Evolutionary conservation across 2,888 invertebrate species (phyloP), one percentile per base, ranked within the genome.

Genomic region (Cryptocheilus praepositus): DNA sequence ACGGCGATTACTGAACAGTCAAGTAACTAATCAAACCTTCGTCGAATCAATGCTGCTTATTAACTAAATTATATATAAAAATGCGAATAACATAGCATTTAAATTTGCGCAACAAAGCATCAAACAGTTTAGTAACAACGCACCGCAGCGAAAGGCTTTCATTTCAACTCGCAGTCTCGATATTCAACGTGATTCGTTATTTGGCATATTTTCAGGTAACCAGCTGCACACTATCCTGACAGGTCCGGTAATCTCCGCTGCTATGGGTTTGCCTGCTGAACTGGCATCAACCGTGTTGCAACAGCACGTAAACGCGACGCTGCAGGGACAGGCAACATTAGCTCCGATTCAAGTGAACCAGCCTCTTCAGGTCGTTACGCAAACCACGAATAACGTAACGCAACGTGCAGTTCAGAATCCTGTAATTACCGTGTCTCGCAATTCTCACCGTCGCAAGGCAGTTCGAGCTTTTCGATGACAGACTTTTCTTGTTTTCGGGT

Each of bases 241-340:
- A 46, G 95, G 96, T 46, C 95, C 96, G 60, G 93, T 97, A 59
- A 96, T 97, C 74, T 94, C 96, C 80, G 96, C 97, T 5, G 96
- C 97, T 44, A 95, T 97, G 92, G 94, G 95, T 80, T 91, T 97
- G 82, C 97, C 97, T 22, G 93, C 94, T 70, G 92, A 93, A 21
- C 89, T 96, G 82, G 96, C 96, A 22, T 94, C 95, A 0, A 93
- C 95, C 0, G 91, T 96, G 70, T 89, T 97, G n/a, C 96, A 96
- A 83, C 95, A 96, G 85, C 96, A 96, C 88, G 96, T 96, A 0
- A 96, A 95, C 87, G 94, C 95, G 15, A 95, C 95, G 15, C 88
- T 95, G 67, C 93, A 91, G 70, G 92, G 90, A 67, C 91, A 91
- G 76, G 89, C 90, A 61, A 89, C 91, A 69, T 74, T 88, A 19